These are phyloP conservation scores for Asarcornis scutulata DNA, from an alignment of 2,113 vertebrate genomes.

Conservation along the genomic window DNA sequence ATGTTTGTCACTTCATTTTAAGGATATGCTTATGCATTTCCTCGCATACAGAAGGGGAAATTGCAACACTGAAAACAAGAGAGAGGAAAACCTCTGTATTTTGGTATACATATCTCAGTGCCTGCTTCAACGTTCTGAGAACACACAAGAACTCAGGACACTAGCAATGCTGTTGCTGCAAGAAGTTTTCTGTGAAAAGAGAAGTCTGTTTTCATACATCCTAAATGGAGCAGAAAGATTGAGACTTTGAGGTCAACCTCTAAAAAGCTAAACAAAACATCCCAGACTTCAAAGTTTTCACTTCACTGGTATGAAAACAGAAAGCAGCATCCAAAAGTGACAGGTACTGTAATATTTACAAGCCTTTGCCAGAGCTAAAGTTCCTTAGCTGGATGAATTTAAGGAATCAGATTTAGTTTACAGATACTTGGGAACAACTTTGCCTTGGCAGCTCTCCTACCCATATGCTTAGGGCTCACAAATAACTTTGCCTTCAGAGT, in stretches of 20 bases:
- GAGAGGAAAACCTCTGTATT: not conserved
- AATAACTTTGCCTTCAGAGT: conserved; percentile 40
- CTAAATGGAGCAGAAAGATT: conserved; percentile 44
- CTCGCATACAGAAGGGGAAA: not conserved
- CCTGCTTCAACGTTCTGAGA: not conserved
- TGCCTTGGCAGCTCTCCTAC: conserved; percentile 43
- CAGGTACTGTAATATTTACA: conserved; percentile 69
- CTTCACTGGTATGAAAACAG: conserved; percentile 45
- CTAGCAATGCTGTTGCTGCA: not conserved
- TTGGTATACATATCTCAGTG: not conserved
- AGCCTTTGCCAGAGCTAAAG: conserved; percentile 36
- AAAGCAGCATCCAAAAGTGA: conserved; percentile 58
- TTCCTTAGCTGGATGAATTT: conserved; percentile 56
- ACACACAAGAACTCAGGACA: not conserved
- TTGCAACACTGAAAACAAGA: not conserved
- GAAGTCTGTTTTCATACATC: conserved; percentile 19
- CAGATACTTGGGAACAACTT: conserved; percentile 54
- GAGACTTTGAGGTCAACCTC: conserved; percentile 55
- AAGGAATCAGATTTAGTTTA: conserved; percentile 57
- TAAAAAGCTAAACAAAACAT: conserved; percentile 55
- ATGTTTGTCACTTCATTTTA: not conserved
- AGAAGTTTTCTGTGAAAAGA: not conserved
- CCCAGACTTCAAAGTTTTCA: conserved; percentile 60
- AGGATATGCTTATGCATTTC: not conserved
- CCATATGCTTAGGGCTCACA: conserved; percentile 34